Base-by-base conservation (phyloP, 2,888 invertebrate species). In the Thumatha senex region DNA sequence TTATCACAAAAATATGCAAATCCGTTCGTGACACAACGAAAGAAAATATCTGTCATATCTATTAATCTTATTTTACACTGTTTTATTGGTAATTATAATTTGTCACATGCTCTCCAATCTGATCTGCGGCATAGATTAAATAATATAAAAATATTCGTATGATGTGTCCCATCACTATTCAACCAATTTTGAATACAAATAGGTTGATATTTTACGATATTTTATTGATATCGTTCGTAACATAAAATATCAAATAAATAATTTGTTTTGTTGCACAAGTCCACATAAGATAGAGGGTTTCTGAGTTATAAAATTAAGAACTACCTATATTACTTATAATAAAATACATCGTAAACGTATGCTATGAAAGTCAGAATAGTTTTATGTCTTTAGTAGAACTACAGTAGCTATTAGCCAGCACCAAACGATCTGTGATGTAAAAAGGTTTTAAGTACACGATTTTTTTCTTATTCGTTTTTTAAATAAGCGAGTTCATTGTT, bases 191-290 rank as follows among this genome's bases (percentile, higher is more conserved):
- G 47, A 62, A 58, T 55, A 54, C 24, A 47, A 61, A 58, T 56
- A 55, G 35, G 46, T 47, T 47, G 33, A 49, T 31, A 43, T 57
- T 51, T 64, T 59, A 68, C 15, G 15, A 59, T 36, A 46, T 54
- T 66, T 55, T 65, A 68, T 67, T 64, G 58, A 42, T 53, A 58
- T 57, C 54, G 53, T 55, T 65, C 54, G 8, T 29, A 42, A 56
- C 36, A 48, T 68, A 54, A 64, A 65, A 68, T 55, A 44, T 46
- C 55, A 36, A 51, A 60, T 54, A 56, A 56, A 63, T 63, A 60
- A 66, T 61, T 58, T 65, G 51, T 62, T 66, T 62, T 59, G 52
- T 48, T 56, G 56, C 59, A 33, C 56, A 57, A 51, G 43, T 61
- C 52, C 29, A 40, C 40, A 18, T 52, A 43, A 51, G 44, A 52